Conservation (phyloP, 2,888 invertebrate species). For the Napeogenes sylphis region DNA sequence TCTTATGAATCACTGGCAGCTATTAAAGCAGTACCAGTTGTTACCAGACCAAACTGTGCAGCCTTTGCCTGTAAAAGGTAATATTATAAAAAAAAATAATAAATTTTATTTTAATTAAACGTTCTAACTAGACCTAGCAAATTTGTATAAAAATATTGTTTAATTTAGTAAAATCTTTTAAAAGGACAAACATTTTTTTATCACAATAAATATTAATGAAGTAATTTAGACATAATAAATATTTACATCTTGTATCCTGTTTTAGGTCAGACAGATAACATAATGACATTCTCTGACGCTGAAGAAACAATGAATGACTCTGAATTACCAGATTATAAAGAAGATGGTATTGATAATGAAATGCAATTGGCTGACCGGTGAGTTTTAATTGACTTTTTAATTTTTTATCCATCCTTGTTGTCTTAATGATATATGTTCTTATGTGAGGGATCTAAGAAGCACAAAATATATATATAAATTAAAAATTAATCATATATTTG, state of each 20-base stretch:
- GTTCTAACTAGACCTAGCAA: background rate
- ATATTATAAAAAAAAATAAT: background rate
- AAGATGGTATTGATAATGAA: constrained; percentile 89
- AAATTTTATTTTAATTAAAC: no score
- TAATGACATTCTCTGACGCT: constrained; percentile 91
- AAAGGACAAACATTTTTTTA: no score
- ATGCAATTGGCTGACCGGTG: constrained; percentile 84
- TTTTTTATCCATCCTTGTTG: constrained; percentile 3
- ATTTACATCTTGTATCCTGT: constrained; percentile 8
- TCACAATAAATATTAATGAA: background rate
- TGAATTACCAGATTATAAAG: constrained; percentile 88
- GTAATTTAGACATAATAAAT: background rate
- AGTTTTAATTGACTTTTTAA: background rate
- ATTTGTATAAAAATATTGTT: no score
- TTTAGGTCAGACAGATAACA: constrained; percentile 71
- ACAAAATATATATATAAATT: no score
- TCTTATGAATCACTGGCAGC: constrained; percentile 92
- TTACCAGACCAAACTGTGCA: constrained; percentile 92
- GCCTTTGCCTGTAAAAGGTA: constrained; percentile 71
- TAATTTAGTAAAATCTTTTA: no score
- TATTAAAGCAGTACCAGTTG: constrained; percentile 93
- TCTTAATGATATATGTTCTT: no score
- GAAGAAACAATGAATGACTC: constrained; percentile 92
- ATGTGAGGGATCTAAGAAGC: no score
- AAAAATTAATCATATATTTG: no score